Base-by-base conservation (phyloP, 1,140 invertebrate genomes). In the Panulirus ornatus region DNA sequence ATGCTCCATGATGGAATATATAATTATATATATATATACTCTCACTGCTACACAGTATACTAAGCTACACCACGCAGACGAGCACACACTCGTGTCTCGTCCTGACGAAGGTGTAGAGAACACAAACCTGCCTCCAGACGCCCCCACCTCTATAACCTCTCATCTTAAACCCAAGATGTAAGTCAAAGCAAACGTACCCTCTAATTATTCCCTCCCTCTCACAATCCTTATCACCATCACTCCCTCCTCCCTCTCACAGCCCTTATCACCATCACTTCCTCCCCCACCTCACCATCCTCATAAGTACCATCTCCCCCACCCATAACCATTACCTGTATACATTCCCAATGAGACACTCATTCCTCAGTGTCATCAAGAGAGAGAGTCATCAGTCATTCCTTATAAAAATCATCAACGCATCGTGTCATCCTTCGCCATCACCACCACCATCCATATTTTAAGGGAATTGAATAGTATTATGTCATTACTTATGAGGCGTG, bases 311-410 rank as follows among this genome's bases (percentile, higher is more conserved):
- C 27, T 0, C 70, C n/a, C 47, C 76, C 42, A 30, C 44, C 76
- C 38, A 19, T 22, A 5, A 6, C 71, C 51, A 22, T 11, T 38
- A 38, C 51, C 44, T 27, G 34, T 51, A n/a, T 73, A 84, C 66
- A 84, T 84, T 73, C 66, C 42, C 47, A 70, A 22, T 8, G 36
- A 51, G 82, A 63, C 66, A 84, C 73, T 73, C 66, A n/a, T 84
- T 51, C 42, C 22, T 47, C 44, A 84, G 2, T 30, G 14, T 73
- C 66, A 34, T 47, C 30, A 30, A 19, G 54, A 58, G 54, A 58
- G 5, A 47, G n/a, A n/a, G n/a, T n/a, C n/a, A n/a, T n/a, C n/a
- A n/a, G n/a, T n/a, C n/a, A n/a, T n/a, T n/a, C n/a, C n/a, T n/a
- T n/a, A n/a, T n/a, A n/a, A n/a, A n/a, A n/a, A n/a, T n/a, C 44